A percentile compares a stretch with the other conserved stretches of the same genome.
These are phyloP conservation scores for Thumatha senex DNA, from an alignment of 2,888 invertebrate genomes.

Conservation along the genomic window DNA sequence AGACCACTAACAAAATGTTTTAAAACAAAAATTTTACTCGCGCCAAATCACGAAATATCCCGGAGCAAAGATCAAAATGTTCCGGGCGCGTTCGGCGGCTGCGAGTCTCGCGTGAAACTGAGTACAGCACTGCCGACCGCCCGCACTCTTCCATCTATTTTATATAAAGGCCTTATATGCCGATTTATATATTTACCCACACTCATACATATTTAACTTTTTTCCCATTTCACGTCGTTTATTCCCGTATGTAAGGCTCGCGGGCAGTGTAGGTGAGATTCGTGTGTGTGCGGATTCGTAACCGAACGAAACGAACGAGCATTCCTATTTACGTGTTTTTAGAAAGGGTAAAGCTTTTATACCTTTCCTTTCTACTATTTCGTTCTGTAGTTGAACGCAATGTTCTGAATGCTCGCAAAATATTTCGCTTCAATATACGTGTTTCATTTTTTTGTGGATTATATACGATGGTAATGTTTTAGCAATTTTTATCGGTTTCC, in stretches of 20 bases:
- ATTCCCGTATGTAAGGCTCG: constrained; percentile 73
- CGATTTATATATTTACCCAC: constrained; percentile 83
- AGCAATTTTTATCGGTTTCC: constrained; percentile 46
- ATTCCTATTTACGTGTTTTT: constrained; percentile 80
- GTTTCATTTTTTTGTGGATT: constrained; percentile 65
- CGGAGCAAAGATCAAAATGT: constrained; percentile 10
- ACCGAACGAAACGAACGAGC: constrained; percentile 67
- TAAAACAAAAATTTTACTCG: constrained; percentile 29
- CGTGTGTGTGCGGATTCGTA: constrained; percentile 58
- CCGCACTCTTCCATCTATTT: constrained; percentile 68
- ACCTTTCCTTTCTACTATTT: constrained; percentile 78
- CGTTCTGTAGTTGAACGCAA: constrained; percentile 71
- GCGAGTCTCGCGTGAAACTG: constrained; percentile 69
- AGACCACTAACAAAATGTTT: background rate
- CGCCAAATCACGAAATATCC: constrained; percentile 35
- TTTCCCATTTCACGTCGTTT: constrained; percentile 82
- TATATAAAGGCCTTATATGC: constrained; percentile 79
- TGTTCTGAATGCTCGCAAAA: constrained; percentile 70
- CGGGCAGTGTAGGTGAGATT: constrained; percentile 46
- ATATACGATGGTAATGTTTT: constrained; percentile 59
- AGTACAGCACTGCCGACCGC: constrained; percentile 53
- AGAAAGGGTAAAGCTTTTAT: constrained; percentile 82
- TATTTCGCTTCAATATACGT: constrained; percentile 78
- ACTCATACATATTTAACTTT: constrained; percentile 84
- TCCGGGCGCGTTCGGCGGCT: constrained; percentile 41